Evolutionary conservation across 2,888 invertebrate species (phyloP).

Genomic region (Sphaerophoria rueppellii): DNA sequence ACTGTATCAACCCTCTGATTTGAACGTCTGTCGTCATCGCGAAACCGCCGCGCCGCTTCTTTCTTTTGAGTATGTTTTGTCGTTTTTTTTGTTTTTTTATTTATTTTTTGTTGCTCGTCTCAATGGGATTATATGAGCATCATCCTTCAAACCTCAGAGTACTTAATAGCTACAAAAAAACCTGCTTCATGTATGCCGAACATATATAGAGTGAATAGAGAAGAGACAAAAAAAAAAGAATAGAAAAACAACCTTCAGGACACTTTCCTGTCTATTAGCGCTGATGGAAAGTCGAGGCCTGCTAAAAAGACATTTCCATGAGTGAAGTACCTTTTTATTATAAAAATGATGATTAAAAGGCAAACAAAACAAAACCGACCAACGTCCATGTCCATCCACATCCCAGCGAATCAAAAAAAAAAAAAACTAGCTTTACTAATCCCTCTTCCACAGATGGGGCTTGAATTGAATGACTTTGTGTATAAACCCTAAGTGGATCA

Average conservation of each 20-base stretch:
- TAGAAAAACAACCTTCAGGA: conserved; percentile 17
- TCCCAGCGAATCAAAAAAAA: conserved; percentile 11
- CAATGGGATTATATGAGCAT: conserved; percentile 48
- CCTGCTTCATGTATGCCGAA: conserved; percentile 10
- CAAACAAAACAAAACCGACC: conserved; percentile 20
- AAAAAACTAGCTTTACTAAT: conserved; percentile 43
- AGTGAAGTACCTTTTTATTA: conserved; percentile 15
- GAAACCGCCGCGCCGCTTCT: conserved; percentile 1
- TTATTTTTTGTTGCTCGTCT: conserved; percentile 6
- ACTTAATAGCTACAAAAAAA: neutral
- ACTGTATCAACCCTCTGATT: conserved; percentile 12
- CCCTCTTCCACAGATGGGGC: conserved; percentile 57
- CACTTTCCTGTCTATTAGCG: conserved; percentile 60
- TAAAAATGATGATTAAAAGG: neutral
- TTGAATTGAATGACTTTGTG: conserved; percentile 66
- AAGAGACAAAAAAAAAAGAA: conserved; percentile 7
- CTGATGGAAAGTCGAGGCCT: conserved; percentile 62
- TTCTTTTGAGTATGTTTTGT: too few species aligned
- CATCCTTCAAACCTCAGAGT: conserved; percentile 56
- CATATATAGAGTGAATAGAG: neutral
- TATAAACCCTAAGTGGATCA: conserved; percentile 51
- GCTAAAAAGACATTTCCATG: conserved; percentile 48
- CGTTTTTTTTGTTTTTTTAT: conserved; percentile 12
- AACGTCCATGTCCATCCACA: neutral
- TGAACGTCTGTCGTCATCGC: conserved; percentile 30